Conservation (phyloP, 1,140 invertebrate genomes). For the Chlorops oryzae region DNA sequence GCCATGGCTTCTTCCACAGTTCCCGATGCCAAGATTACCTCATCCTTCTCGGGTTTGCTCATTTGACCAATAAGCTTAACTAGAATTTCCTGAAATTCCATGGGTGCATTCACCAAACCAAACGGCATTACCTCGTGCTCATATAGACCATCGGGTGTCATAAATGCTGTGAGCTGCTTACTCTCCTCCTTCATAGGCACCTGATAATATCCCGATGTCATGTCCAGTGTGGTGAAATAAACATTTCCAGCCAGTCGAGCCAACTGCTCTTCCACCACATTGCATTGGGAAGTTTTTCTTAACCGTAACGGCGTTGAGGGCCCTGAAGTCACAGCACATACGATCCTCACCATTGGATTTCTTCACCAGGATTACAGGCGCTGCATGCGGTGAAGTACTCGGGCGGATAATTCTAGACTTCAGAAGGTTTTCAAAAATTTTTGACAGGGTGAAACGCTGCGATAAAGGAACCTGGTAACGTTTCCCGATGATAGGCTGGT, state of each 20-base stretch:
- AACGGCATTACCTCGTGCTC: constrained; percentile 48
- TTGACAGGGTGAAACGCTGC: constrained; percentile 11
- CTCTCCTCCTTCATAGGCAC: constrained; percentile 34
- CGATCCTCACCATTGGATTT: constrained; percentile 46
- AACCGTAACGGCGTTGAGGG: constrained; percentile 34
- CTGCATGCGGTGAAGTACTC: constrained; percentile 46
- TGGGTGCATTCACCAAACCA: constrained; percentile 48
- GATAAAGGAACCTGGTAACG: constrained; percentile 13
- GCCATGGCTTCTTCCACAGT: constrained; percentile 21
- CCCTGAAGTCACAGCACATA: constrained; percentile 27
- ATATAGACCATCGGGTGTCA: constrained; percentile 20
- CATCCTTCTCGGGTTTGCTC: constrained; percentile 11
- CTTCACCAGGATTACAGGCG: constrained; percentile 48
- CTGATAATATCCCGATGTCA: constrained; percentile 48
- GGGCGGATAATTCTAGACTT: constrained; percentile 42
- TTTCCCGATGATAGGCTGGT: constrained; percentile 15
- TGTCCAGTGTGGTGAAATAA: constrained; percentile 48
- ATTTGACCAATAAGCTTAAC: neutral
- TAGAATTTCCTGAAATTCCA: constrained; percentile 41
- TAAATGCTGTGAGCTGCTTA: constrained; percentile 19
- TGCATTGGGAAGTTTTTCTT: constrained; percentile 50
- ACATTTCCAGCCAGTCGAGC: constrained; percentile 33
- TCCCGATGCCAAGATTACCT: constrained; percentile 15
- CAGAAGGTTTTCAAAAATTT: constrained; percentile 29
- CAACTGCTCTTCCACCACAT: constrained; percentile 49